Base-by-base conservation (phyloP, 2,113 vertebrate species). In the Proteles cristata region DNA sequence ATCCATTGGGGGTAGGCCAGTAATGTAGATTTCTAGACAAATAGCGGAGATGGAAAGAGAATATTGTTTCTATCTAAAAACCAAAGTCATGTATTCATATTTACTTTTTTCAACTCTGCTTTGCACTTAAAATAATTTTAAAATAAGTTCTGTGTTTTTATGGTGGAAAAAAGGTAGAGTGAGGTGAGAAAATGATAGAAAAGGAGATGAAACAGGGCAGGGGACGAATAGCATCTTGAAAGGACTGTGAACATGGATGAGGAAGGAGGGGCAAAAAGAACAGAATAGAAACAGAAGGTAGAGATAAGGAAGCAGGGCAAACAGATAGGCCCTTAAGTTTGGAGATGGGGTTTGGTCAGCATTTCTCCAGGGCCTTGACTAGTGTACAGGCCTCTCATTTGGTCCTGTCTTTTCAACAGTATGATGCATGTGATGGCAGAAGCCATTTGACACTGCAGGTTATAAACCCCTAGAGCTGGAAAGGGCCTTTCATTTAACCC, bases 61-160 rank as follows among this genome's bases (percentile, higher is more conserved):
- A 48, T 84, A 68, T 68, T 71, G 10, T 96, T 82, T 82, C 66
- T 66, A 2, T 79, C 63, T 23, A 76, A 33, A 95, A 93, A 35
- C 31, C 68, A 86, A 66, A 39, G 69, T 65, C 84, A 33, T 35
- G 19, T 53, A 19, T 45, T 71, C 83, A 53, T n/a, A 3, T 19
- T 84, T 92, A 80, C 68, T 90, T 90, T 93, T 96, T 77, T 58
- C 61, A 96, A 23, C 21, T 88, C 84, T 19, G 77, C 28, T 68
- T 87, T 90, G 17, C 15, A 82, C 85, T 71, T 90, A 65, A 86
- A 66, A 81, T 94, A 74, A 92, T 80, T 92, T 83, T 79, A 58
- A 73, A 58, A 26, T 55, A 82, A 84, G 15, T 53, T 65, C 39
- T 28, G 15, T 65, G 69, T 50, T 53, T 82, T 87, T 69, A 88